Evolutionary conservation across 2,797 vertebrate genomes (phyloP).

Genomic region (Coilia nasus): DNA sequence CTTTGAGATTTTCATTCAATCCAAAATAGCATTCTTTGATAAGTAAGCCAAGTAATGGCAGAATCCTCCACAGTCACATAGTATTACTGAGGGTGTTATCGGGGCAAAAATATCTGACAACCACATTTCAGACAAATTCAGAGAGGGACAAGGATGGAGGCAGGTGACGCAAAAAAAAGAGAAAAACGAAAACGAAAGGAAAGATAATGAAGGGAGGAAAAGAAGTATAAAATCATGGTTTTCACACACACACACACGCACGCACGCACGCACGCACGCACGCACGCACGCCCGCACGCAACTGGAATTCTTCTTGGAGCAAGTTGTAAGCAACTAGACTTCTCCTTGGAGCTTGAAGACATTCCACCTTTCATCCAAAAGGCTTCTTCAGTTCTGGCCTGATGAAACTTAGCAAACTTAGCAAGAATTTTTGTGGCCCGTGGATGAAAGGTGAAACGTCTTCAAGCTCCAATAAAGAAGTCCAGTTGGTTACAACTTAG

Average conservation of each 20-base stretch:
- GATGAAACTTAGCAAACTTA: too few relatives aligned
- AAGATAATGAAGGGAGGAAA: too few relatives aligned
- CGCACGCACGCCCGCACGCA: conserved; percentile 3
- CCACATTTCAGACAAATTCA: neutral
- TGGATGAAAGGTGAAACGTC: too few relatives aligned
- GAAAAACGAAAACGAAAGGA: neutral
- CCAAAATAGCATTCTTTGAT: conserved; percentile 16
- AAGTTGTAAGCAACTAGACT: too few relatives aligned
- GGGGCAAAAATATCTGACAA: neutral
- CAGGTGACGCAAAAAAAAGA: conserved; percentile 21
- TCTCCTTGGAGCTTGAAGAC: too few relatives aligned
- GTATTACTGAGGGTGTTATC: neutral
- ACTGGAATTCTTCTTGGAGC: too few relatives aligned
- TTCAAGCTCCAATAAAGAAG: too few relatives aligned
- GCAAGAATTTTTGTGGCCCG: too few relatives aligned
- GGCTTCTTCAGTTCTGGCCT: too few relatives aligned
- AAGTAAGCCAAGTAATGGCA: conserved; percentile 22
- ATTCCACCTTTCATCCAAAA: too few relatives aligned
- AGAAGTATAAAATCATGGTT: neutral
- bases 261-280: conserved; percentile 25
- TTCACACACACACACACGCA: neutral
- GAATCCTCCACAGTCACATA: neutral
- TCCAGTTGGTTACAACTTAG: too few relatives aligned
- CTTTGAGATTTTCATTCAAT: conserved; percentile 19
- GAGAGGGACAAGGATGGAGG: neutral